phyloP scores from a whole-genome alignment of 2,113 vertebrate genomes.

The Hiodon tergisus region DNA sequence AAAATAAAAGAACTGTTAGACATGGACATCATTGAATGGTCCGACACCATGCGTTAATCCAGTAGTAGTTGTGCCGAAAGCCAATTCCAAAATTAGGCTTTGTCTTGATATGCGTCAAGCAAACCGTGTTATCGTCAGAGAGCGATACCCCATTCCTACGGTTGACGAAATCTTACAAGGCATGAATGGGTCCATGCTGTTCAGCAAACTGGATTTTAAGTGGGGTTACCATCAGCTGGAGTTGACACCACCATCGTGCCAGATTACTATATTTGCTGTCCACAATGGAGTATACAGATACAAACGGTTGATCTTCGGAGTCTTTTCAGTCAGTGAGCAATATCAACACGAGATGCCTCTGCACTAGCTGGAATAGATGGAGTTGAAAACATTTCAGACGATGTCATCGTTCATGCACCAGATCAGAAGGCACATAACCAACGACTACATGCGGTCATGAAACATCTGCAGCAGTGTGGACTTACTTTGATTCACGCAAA shows the following conservation, averaged over 20 bases:
- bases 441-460: conserved; percentile 25
- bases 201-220: conserved; percentile 36
- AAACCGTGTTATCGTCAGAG: conserved; percentile 25
- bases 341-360: conserved; percentile 28
- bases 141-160: conserved; percentile 28
- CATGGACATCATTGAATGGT: conserved; percentile 31
- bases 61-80: conserved; percentile 30
- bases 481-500: conserved; percentile 23
- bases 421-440: conserved; percentile 29
- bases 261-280: conserved; percentile 33
- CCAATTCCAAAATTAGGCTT: conserved; percentile 20
- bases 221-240: conserved; percentile 38
- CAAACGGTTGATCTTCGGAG: conserved; percentile 35
- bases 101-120: conserved; percentile 30
- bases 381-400: conserved; percentile 39
- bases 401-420: conserved; percentile 24
- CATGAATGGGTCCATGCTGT: conserved; percentile 25
- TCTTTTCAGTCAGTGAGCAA: conserved; percentile 31
- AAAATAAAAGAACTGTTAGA: conserved; percentile 22
- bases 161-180: conserved; percentile 30
- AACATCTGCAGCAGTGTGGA: conserved; percentile 13
- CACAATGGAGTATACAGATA: conserved; percentile 29
- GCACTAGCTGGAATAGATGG: conserved; percentile 33
- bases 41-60: conserved; percentile 31
- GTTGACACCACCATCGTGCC: conserved; percentile 17